These are phyloP conservation scores for Plagodis pulveraria DNA, from an alignment of 2,888 invertebrate genomes.

Conservation along the genomic window DNA sequence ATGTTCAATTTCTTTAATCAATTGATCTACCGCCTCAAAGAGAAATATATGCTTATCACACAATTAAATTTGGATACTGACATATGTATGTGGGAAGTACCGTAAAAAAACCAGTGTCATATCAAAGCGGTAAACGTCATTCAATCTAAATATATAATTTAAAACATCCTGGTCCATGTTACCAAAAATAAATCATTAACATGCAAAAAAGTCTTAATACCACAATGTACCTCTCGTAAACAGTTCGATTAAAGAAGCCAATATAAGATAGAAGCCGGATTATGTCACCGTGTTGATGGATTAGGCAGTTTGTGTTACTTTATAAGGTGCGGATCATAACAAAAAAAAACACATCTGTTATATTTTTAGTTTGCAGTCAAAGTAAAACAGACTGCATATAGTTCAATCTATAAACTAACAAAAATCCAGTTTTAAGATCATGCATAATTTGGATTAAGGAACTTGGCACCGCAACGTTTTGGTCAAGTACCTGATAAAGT, in stretches of 20 bases:
- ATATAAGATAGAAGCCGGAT: constrained; percentile 8
- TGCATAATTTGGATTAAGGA: constrained; percentile 18
- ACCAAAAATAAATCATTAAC: constrained; percentile 7
- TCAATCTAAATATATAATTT: constrained; percentile 7
- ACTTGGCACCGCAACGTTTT: constrained; percentile 32
- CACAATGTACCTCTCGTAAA: constrained; percentile 3
- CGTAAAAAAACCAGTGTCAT: neutral
- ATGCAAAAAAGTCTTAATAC: constrained; percentile 1
- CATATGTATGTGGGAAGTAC: constrained; percentile 4
- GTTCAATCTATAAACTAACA: no score
- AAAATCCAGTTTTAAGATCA: neutral
- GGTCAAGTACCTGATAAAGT: constrained; percentile 45
- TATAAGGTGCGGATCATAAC: neutral
- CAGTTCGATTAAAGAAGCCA: constrained; percentile 18
- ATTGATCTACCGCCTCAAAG: no score
- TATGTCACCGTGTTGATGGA: constrained; percentile 9
- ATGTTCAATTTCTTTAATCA: no score
- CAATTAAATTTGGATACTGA: neutral
- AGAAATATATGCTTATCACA: neutral
- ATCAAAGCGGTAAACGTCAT: constrained; percentile 1
- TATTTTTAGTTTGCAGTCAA: neutral
- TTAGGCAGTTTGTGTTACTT: constrained; percentile 5
- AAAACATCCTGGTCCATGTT: constrained; percentile 24
- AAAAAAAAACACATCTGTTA: neutral
- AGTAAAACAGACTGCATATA: no score